A percentile compares a stretch with the other conserved stretches of the same genome.
Evolutionary conservation across 2,797 vertebrate species (phyloP).

Genomic region (Macropodus opercularis): DNA sequence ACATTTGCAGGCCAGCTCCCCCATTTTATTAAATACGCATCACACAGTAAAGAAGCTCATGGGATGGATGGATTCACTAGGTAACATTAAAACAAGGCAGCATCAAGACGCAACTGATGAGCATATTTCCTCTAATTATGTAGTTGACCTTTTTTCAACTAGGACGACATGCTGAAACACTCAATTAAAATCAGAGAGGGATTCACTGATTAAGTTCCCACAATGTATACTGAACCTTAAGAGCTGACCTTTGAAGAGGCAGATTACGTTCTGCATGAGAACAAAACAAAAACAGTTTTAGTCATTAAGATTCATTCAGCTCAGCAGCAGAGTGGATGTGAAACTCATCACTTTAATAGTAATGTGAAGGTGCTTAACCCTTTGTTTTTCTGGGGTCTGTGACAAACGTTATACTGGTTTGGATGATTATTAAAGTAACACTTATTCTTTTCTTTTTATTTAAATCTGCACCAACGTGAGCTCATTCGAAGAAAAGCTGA

Average conservation of each 20-base stretch:
- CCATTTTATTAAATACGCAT: no score
- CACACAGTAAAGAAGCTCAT: no score
- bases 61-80: no score
- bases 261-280: slow-evolving; percentile 18
- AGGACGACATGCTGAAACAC: slow-evolving; percentile 25
- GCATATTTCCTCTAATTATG: slow-evolving; percentile 65
- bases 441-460: neutral
- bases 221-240: slow-evolving; percentile 30
- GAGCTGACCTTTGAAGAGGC: slow-evolving; percentile 37
- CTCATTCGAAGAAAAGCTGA: slow-evolving; percentile 15
- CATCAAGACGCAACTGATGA: slow-evolving; percentile 56
- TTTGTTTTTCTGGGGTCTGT: no score
- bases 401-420: no score
- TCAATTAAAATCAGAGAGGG: slow-evolving; percentile 49
- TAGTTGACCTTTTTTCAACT: slow-evolving; percentile 62
- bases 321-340: slow-evolving; percentile 4
- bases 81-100: slow-evolving; percentile 27
- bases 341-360: no score
- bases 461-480: neutral
- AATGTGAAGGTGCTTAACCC: no score
- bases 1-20: neutral
- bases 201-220: slow-evolving; percentile 30
- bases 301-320: slow-evolving; percentile 22
- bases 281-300: slow-evolving; percentile 19
- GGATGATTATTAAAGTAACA: no score